phyloP scores from a whole-genome alignment of 2,888 invertebrate species.

The Diploptera punctata region DNA sequence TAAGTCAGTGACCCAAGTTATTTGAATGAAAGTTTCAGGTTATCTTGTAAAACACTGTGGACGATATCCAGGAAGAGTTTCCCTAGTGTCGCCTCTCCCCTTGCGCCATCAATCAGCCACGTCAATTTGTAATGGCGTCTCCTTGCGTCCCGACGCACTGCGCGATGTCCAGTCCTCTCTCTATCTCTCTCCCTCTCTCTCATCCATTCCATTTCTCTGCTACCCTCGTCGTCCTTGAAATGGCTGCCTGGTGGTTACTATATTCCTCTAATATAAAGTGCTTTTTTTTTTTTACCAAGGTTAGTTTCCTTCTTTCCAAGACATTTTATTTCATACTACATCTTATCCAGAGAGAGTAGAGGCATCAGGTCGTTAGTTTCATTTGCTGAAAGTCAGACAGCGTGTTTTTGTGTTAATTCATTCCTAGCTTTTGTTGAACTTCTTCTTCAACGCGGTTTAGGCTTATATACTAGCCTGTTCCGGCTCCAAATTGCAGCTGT shows the following conservation, averaged over 20 bases:
- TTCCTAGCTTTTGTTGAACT: no score
- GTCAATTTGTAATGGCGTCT: slow-evolving; percentile 63
- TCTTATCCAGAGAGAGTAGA: no score
- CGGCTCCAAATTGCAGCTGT: no score
- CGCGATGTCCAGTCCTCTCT: slow-evolving; percentile 43
- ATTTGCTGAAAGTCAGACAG: no score
- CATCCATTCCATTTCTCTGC: slow-evolving; percentile 31
- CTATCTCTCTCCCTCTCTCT: background rate
- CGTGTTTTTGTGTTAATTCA: no score
- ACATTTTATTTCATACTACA: no score
- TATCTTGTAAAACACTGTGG: slow-evolving; percentile 6
- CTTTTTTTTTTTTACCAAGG: background rate
- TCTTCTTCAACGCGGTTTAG: no score
- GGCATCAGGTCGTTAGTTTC: no score
- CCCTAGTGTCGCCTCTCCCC: slow-evolving; percentile 34
- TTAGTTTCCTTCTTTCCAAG: background rate
- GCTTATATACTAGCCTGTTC: no score
- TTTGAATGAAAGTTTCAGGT: slow-evolving; percentile 1
- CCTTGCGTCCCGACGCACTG: slow-evolving; percentile 50
- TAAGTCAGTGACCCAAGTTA: no score
- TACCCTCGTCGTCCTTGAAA: slow-evolving; percentile 23
- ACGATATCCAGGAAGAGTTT: background rate
- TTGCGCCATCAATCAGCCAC: slow-evolving; percentile 60
- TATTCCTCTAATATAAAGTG: slow-evolving; percentile 20
- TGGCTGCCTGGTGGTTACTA: slow-evolving; percentile 35